Conservation (phyloP, 2,888 invertebrate species). For the Thera britannica region DNA sequence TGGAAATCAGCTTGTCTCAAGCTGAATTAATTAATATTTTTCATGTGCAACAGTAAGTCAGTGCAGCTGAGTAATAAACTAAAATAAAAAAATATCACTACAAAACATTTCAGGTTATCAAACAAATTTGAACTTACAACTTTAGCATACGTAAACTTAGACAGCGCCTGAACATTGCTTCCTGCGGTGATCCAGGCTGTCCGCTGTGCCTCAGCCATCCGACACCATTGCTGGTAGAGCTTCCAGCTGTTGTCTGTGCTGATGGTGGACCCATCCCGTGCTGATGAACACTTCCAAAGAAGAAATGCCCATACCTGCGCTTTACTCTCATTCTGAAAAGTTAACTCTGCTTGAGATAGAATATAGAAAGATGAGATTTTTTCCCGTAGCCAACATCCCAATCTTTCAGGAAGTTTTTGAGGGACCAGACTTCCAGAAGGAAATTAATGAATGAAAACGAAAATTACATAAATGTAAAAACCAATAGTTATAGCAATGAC, state of each 20-base stretch:
- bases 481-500: too few species aligned
- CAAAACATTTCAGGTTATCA: neutral
- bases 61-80: too few species aligned
- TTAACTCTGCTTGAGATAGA: neutral
- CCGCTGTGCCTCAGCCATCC: conserved; percentile 89
- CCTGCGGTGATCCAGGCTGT: conserved; percentile 93
- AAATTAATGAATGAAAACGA: too few species aligned
- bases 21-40: too few species aligned
- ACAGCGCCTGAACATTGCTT: conserved; percentile 89
- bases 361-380: too few species aligned
- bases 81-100: too few species aligned
- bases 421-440: too few species aligned
- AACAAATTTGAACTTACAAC: conserved; percentile 76
- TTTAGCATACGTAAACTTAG: conserved; percentile 88
- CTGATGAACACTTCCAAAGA: conserved; percentile 88
- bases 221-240: conserved; percentile 93
- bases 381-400: too few species aligned
- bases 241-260: conserved; percentile 89
- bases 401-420: too few species aligned
- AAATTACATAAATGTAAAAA: too few species aligned
- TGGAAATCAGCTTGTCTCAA: too few species aligned
- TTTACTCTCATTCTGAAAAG: conserved; percentile 88
- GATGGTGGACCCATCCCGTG: conserved; percentile 72
- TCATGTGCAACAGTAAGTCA: too few species aligned
- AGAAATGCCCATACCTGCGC: conserved; percentile 94